Base-by-base conservation (phyloP, 2,113 vertebrate species). In the Nymphicus hollandicus region DNA sequence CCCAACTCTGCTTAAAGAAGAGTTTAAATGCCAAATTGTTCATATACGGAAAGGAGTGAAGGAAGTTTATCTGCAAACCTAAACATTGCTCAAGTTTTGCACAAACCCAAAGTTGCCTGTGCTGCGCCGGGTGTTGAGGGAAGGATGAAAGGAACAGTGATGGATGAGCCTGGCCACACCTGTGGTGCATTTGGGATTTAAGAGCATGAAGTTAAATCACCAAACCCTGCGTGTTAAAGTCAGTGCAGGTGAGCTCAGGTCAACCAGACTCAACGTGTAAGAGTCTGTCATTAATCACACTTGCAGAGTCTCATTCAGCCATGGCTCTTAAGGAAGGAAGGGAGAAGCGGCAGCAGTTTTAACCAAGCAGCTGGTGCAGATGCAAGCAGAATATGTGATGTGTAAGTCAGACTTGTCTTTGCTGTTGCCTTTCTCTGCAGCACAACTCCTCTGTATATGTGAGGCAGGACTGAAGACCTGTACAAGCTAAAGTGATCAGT, bases 371-470 rank as follows among this genome's bases (percentile, higher is more conserved):
- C 5, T 76, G 64, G 10, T 53, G 60, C 2, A 8, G 33, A 3
- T 56, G 11, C 5, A 33, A 44, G 41, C 27, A 65, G 72, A 14
- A 3, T 1, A 10, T 37, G 11, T 4, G 12, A 28, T 15, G 27
- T 17, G n/a, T 35, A 9, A 61, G 19, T 25, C 33, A 56, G 58
- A 6, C 7, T 14, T 91, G 4, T n/a, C 6, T 17, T 63, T 86
- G 10, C 25, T 56, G 13, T 9, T 65, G 18, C 6, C 23, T 58
- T 85, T 61, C 19, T 77, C 22, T 61, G 31, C 16, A 31, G 49
- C 13, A 5, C 1, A 6, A 1, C 8, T 80, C 23, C 58, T 43
- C 11, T 39, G 27, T 4, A 14, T 35, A 17, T 3, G 0, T 23
- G 11, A 10, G 16, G 20, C 16, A 27, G 33, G 63, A 17, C 43